Evolutionary conservation across 1,140 invertebrate species (phyloP).

Genomic region (Zaprionus africanus): DNA sequence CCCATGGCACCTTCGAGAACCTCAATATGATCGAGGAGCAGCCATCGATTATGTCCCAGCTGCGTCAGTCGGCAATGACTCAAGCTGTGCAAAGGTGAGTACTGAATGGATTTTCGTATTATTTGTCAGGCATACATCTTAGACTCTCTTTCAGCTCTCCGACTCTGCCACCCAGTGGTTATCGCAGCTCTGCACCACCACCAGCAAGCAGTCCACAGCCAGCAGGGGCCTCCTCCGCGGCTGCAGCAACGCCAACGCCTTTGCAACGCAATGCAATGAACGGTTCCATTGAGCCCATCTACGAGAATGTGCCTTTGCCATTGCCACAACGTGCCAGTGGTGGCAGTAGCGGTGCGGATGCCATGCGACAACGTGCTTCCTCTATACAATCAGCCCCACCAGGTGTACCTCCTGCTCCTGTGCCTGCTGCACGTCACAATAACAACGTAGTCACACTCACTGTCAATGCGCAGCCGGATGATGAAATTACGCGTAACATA

Average conservation of each 20-base stretch:
- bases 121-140: background rate
- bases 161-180: slow-evolving; percentile 69
- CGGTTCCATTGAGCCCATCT: slow-evolving; percentile 88
- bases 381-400: slow-evolving; percentile 88
- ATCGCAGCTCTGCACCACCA: slow-evolving; percentile 68
- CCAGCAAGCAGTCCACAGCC: slow-evolving; percentile 68
- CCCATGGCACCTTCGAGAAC: slow-evolving; percentile 90
- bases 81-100: slow-evolving; percentile 68
- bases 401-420: slow-evolving; percentile 84
- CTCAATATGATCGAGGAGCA: slow-evolving; percentile 85
- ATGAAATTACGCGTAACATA: slow-evolving; percentile 64
- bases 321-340: slow-evolving; percentile 86
- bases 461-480: slow-evolving; percentile 59
- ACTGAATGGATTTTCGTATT: background rate
- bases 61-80: slow-evolving; percentile 76
- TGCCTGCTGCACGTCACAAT: slow-evolving; percentile 46
- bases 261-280: slow-evolving; percentile 73
- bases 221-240: background rate
- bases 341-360: slow-evolving; percentile 49
- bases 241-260: slow-evolving; percentile 50
- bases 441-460: slow-evolving; percentile 59
- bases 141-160: slow-evolving; percentile 50
- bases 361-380: slow-evolving; percentile 87
- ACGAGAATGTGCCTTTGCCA: slow-evolving; percentile 91
- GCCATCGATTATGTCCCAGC: slow-evolving; percentile 84